A percentile compares a stretch with the other conserved stretches of the same genome.
Evolutionary conservation across 2,797 vertebrate species (phyloP).

Genomic region (Rhodeus uyekii): DNA sequence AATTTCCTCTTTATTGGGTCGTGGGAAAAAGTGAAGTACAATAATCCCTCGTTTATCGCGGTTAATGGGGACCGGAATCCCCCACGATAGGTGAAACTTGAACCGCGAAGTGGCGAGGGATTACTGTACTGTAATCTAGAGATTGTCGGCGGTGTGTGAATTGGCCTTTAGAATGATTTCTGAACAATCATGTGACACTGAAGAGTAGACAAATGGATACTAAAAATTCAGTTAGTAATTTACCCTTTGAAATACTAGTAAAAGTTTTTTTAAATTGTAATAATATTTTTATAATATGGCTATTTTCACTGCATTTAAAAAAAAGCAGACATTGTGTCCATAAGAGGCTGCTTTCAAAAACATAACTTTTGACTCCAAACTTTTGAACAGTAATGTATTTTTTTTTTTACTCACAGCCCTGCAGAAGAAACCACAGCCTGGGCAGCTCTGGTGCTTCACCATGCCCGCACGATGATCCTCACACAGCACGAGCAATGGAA

Average conservation of each 20-base stretch:
- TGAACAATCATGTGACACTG: not conserved
- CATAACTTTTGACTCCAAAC: not conserved
- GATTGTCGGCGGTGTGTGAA: not conserved
- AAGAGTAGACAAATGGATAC: not conserved
- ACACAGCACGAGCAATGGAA: constrained; percentile 91
- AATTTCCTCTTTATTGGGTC: too few relatives aligned
- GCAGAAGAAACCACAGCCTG: constrained; percentile 96
- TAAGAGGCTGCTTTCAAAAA: not conserved
- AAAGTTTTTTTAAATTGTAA: not conserved
- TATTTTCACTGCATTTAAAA: not conserved
- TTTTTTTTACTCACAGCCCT: constrained; percentile 80
- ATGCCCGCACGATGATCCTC: constrained; percentile 96
- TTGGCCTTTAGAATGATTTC: not conserved
- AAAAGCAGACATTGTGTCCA: not conserved
- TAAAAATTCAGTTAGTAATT: not conserved
- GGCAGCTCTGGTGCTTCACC: constrained; percentile 98
- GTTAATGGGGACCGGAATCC: too few relatives aligned
- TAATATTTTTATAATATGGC: not conserved
- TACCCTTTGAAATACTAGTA: not conserved
- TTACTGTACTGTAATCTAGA: not conserved
- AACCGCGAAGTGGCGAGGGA: too few relatives aligned
- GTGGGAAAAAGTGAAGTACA: too few relatives aligned
- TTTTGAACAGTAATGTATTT: not conserved
- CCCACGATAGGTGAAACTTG: too few relatives aligned
- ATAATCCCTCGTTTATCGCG: too few relatives aligned